Conservation (phyloP, 2,113 vertebrate species). For the Lichenostomus cassidix region DNA sequence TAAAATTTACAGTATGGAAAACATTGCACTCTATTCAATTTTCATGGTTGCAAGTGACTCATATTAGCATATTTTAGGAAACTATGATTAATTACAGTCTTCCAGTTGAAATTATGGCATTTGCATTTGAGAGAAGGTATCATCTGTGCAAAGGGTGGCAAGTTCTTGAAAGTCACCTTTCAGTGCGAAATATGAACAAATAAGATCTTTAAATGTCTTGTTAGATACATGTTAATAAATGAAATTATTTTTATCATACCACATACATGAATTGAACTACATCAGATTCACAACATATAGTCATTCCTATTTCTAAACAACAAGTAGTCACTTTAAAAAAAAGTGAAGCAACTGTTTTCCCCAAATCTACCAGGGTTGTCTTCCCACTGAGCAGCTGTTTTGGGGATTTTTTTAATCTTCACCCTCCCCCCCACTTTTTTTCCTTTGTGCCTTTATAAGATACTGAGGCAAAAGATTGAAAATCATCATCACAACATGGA, state of each 20-base stretch:
- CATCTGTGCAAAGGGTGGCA: not conserved
- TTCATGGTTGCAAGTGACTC: not conserved
- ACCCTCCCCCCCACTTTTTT: too few species aligned
- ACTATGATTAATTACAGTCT: not conserved
- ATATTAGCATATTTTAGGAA: conserved; percentile 17
- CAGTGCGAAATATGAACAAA: not conserved
- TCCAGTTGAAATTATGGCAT: not conserved
- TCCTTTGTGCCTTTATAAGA: not conserved
- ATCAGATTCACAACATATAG: not conserved
- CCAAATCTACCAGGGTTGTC: not conserved
- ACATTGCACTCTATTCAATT: not conserved
- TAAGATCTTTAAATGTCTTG: not conserved
- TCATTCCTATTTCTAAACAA: not conserved
- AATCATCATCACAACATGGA: not conserved
- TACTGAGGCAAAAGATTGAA: not conserved
- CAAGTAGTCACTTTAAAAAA: not conserved
- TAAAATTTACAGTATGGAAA: not conserved
- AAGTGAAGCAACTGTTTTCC: not conserved
- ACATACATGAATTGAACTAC: not conserved
- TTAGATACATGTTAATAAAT: not conserved
- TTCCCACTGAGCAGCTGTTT: not conserved
- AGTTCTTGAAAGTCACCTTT: not conserved
- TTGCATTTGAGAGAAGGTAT: not conserved
- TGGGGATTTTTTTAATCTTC: too few species aligned
- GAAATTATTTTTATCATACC: not conserved